Conservation (phyloP, 2,888 invertebrate genomes). For the Drosophila atroscutellata region DNA sequence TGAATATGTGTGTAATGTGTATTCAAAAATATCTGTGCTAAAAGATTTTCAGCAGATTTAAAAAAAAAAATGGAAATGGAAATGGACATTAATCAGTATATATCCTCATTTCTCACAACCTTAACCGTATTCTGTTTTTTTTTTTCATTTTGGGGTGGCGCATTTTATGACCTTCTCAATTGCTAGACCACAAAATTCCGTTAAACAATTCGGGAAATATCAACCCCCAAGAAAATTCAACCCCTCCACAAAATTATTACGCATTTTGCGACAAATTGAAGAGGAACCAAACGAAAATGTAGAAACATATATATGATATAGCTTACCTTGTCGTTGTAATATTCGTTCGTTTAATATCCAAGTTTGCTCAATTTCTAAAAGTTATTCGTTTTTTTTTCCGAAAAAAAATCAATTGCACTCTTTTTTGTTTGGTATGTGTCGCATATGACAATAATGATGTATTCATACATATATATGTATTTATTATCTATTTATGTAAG, state of each 20-base stretch:
- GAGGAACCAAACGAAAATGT: neutral
- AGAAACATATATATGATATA: neutral
- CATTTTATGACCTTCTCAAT: constrained; percentile 11
- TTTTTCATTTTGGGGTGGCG: neutral
- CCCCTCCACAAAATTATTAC: constrained; percentile 12
- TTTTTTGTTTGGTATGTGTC: constrained; percentile 20
- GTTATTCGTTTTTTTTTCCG: constrained; percentile 33
- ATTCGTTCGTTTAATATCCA: constrained; percentile 49
- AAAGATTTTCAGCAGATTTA: too few relatives aligned
- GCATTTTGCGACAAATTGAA: constrained; percentile 27
- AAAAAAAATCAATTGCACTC: constrained; percentile 43
- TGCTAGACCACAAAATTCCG: constrained; percentile 21
- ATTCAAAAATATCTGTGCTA: neutral
- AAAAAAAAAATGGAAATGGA: neutral
- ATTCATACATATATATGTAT: constrained; percentile 26
- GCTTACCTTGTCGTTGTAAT: constrained; percentile 51
- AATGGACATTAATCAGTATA: too few relatives aligned
- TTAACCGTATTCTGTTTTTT: neutral
- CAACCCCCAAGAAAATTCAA: constrained; percentile 20
- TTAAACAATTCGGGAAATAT: constrained; percentile 35
- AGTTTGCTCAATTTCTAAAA: constrained; percentile 11
- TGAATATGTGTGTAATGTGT: neutral
- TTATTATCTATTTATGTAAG: constrained; percentile 32
- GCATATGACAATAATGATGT: constrained; percentile 33
- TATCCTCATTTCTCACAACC: neutral